Evolutionary conservation across 2,113 vertebrate genomes (phyloP), one percentile per base, ranked within the genome.

Genomic region (Alethe castanea): DNA sequence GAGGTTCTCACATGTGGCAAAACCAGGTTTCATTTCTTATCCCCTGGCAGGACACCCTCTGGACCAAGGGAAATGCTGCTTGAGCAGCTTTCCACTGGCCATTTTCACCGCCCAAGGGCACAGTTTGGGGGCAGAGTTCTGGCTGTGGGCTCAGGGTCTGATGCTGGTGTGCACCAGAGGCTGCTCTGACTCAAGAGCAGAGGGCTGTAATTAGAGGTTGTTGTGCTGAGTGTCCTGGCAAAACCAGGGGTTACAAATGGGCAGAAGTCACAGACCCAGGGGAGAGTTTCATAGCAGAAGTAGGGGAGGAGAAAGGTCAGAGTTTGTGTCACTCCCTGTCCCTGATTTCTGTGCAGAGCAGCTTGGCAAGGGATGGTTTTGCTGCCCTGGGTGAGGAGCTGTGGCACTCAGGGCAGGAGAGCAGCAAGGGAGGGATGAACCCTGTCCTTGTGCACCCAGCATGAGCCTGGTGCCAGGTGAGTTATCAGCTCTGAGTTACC

Each of bases 281-380:
- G 76, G 60, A 86, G 42, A 69, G 73, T 84, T 87, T 79, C 67
- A 64, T 54, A 9, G 17, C 38, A 62, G 76, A 56, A 84, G 54
- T 5, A 67, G 33, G 44, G 40, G 15, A 76, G 57, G 60, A 44
- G 72, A 42, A 53, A 52, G 83, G 72, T 59, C 72, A 23, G 60
- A 59, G 24, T 22, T 56, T 44, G 74, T 13, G 6, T 19, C 74
- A 28, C 36, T 16, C 42, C 14, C 17, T 73, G n/a, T 11, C 48
- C 64, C 67, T 35, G 54, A 26, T 73, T 57, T 11, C 42, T 67
- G 29, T 33, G 52, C 8, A 29, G 38, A 77, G 38, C 59, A 66
- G 79, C 61, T 59, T 19, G 42, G 5, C 47, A 28, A 3, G 1
- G 0, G 3, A 1, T 15, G 52, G 26, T n/a, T 60, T 2, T 33